Percentiles rank a stretch among this genome's conserved stretches.
Conservation (phyloP, 2,797 vertebrate genomes). For the Coluber constrictor region DNA sequence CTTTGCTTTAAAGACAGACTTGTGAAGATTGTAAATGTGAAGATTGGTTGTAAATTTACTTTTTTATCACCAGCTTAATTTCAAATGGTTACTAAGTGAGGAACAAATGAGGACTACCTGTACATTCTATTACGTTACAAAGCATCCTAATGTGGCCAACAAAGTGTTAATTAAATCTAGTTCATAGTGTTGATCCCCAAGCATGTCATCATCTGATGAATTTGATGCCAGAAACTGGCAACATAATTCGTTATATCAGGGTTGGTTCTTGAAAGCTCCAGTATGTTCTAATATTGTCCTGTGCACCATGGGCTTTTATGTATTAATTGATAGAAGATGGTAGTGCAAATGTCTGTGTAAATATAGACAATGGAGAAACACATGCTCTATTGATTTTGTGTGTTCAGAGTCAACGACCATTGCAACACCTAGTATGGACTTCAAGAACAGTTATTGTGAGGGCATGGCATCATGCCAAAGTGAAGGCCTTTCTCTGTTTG, state of each 20-base stretch:
- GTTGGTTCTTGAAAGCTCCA: neutral
- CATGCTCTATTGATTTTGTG: neutral
- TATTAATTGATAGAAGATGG: neutral
- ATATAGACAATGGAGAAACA: neutral
- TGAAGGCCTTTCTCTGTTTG: neutral
- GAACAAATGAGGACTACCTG: neutral
- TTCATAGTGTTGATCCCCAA: neutral
- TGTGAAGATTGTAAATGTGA: neutral
- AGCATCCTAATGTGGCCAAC: neutral
- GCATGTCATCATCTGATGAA: neutral
- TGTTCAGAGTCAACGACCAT: neutral
- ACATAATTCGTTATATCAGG: neutral
- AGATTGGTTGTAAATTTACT: neutral
- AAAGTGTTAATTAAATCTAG: neutral
- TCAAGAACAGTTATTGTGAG: neutral
- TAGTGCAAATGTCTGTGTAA: neutral
- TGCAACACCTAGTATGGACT: neutral
- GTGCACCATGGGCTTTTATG: neutral
- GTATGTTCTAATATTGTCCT: neutral
- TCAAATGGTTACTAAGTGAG: neutral
- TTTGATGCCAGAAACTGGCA: neutral
- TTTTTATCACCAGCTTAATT: neutral
- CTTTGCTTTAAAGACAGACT: neutral
- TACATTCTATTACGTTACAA: neutral
- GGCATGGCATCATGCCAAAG: neutral